These are phyloP conservation scores for Urocyon cinereoargenteus DNA, from an alignment of 2,797 vertebrate species.

Conservation along the genomic window DNA sequence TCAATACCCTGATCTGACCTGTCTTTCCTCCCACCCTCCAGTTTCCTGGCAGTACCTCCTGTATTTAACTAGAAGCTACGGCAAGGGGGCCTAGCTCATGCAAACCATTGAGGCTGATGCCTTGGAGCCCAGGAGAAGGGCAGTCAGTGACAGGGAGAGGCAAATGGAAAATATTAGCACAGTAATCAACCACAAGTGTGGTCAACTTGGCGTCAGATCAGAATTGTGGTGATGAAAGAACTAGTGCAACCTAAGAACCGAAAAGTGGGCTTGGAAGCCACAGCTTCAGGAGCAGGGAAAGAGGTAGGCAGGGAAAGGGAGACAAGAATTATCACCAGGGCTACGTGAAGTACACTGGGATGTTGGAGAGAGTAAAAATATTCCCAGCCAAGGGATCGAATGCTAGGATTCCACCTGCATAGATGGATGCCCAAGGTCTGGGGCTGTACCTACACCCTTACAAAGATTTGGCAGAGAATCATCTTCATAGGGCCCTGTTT, in stretches of 20 bases:
- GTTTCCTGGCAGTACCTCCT: neutral
- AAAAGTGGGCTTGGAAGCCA: neutral
- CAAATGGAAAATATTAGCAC: neutral
- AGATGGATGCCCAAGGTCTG: neutral
- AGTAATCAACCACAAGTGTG: too few relatives aligned
- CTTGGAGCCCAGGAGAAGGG: neutral
- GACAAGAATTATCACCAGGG: neutral
- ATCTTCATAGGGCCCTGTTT: neutral
- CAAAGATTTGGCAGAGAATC: neutral
- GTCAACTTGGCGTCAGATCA: neutral
- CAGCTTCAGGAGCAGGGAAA: neutral
- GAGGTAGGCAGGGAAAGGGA: neutral
- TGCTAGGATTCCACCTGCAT: neutral
- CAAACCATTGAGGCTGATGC: accelerated
- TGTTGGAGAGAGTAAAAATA: neutral
- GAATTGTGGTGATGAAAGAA: neutral
- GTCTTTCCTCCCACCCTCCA: neutral
- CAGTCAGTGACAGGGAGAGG: neutral
- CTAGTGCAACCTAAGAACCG: neutral
- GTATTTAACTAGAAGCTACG: neutral
- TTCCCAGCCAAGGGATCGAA: neutral
- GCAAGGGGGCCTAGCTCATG: neutral
- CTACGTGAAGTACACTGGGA: too few relatives aligned
- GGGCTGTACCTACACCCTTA: neutral
- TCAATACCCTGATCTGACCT: neutral